These are phyloP conservation scores for Nomada hirtipes DNA, from an alignment of 2,888 invertebrate species.

Conservation along the genomic window DNA sequence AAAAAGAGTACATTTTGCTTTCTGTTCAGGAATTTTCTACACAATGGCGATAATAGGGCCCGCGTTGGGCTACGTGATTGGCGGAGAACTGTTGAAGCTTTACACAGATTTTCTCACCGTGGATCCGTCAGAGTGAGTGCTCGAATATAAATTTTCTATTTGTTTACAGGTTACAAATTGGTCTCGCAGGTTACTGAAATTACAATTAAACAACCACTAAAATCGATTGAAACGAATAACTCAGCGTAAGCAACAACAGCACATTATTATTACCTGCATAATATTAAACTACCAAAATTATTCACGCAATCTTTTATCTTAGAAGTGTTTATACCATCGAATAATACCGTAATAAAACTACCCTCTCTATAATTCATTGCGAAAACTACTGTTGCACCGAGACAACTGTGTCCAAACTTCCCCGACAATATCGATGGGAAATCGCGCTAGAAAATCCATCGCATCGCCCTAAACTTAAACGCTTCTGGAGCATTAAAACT, in stretches of 20 bases:
- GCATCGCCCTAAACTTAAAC: background rate
- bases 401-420: no score
- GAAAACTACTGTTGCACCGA: no score
- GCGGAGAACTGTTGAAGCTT: conserved; percentile 92
- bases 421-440: no score
- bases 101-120: conserved; percentile 90
- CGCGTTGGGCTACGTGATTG: conserved; percentile 93
- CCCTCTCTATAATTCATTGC: no score
- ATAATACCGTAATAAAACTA: no score
- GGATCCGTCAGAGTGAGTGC: conserved; percentile 88
- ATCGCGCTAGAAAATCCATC: background rate
- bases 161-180: background rate
- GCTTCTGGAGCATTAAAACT: background rate
- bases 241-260: no score
- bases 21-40: conserved; percentile 90
- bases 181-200: background rate
- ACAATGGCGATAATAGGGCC: conserved; percentile 93
- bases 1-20: background rate
- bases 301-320: no score
- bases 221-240: no score
- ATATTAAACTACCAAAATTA: no score
- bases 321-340: no score
- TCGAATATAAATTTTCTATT: background rate
- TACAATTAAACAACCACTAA: background rate
- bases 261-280: no score